phyloP scores from a whole-genome alignment of 2,888 invertebrate genomes.

The Volucella inanis region DNA sequence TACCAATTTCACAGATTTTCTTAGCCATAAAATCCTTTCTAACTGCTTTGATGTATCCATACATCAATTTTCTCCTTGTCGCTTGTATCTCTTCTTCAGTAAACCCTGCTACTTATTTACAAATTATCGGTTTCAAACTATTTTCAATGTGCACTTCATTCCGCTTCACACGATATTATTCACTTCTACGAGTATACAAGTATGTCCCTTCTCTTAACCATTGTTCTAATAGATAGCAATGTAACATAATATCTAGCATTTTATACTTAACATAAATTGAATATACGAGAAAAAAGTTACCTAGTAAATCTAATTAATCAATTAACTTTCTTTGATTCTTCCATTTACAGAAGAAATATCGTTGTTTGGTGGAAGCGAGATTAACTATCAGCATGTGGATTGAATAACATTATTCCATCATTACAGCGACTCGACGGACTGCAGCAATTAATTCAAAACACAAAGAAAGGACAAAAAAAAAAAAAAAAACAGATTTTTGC shows the following conservation, averaged over 20 bases:
- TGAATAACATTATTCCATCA: conserved; percentile 68
- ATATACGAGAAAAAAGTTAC: not conserved
- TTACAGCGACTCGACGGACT: conserved; percentile 53
- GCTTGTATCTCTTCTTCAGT: too few relatives aligned
- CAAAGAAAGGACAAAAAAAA: conserved; percentile 2
- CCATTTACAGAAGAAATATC: conserved; percentile 65
- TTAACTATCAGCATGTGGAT: conserved; percentile 68
- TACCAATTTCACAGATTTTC: too few relatives aligned
- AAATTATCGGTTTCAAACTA: too few relatives aligned
- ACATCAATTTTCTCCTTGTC: too few relatives aligned
- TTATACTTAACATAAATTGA: not conserved
- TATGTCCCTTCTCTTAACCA: not conserved
- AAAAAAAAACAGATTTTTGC: conserved; percentile 9
- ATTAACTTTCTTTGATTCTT: conserved; percentile 61
- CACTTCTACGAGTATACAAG: not conserved
- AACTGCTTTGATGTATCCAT: too few relatives aligned
- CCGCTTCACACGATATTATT: too few relatives aligned
- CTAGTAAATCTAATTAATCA: conserved; percentile 49
- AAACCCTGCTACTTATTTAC: too few relatives aligned
- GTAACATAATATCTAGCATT: conserved; percentile 9
- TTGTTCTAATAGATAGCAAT: conserved; percentile 29
- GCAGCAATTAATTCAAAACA: conserved; percentile 58
- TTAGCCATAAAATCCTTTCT: too few relatives aligned
- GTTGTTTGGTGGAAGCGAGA: conserved; percentile 57
- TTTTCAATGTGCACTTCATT: too few relatives aligned